Base-by-base conservation (phyloP, 2,113 vertebrate species). In the Rallus limicola region DNA sequence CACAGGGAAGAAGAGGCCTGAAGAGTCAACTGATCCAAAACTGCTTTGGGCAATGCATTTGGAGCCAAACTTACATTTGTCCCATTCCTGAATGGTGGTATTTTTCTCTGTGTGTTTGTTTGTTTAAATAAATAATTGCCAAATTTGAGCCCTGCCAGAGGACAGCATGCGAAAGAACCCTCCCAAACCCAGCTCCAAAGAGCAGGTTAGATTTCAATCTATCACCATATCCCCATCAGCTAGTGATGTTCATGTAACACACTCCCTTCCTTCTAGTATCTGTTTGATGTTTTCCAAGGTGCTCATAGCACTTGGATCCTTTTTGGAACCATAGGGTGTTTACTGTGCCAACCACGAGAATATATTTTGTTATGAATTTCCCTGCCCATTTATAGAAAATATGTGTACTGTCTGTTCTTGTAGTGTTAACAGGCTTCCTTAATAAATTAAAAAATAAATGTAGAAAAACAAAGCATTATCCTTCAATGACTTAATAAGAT, bases 401-500 rank as follows among this genome's bases (percentile, higher is more conserved):
- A 82, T 46, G 69, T 82, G 80, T 84, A 79, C 44, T 95, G 88
- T 93, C 91, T 96, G 86, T 92, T 96, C 81, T 96, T 92, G 81
- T 74, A 96, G 42, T 4, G 1, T 88, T 95, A 94, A 92, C 81
- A 92, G 81, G 48, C 44, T 96, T 96, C 92, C 92, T 94, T 90
- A 94, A 96, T 92, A 95, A 94, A 96, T 94, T 95, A 82, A 91
- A 96, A 93, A 97, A 96, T 86, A 85, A 85, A 95, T 71, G 71
- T 90, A 89, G 83, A 95, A 97, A 97, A 97, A 92, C 83, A 97
- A 96, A 96, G 50, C 67, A 84, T 96, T 96, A 77, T 91, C 65
- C 92, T 95, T 91, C 96, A 95, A 93, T 96, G 91, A 87, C 92
- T 97, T 96, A 93, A 96, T 96, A 94, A 91, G 83, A 79, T 87